A percentile compares a stretch with the other conserved stretches of the same genome.
phyloP scores from a whole-genome alignment of 2,113 vertebrate species.

The Pycnonotus jocosus region DNA sequence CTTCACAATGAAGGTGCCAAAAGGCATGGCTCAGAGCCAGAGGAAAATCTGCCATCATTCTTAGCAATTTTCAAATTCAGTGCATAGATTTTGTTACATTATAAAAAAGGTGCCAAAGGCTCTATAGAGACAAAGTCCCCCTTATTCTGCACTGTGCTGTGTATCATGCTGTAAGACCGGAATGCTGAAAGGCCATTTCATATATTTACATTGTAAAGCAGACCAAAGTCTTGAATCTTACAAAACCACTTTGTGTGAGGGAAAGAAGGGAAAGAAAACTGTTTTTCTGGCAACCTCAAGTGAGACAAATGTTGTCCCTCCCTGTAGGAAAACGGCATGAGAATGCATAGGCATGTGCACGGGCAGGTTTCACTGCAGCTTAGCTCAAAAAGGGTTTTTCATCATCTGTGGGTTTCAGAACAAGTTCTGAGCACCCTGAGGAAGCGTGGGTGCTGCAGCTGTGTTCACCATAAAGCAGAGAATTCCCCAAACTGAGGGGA shows the following conservation, averaged over 20 bases:
- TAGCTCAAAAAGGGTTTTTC: background rate
- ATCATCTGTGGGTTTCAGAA: background rate
- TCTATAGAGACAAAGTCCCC: background rate
- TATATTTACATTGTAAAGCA: background rate
- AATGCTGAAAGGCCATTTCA: background rate
- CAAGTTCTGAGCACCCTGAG: background rate
- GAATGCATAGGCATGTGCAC: background rate
- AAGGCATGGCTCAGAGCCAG: background rate
- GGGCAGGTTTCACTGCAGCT: background rate
- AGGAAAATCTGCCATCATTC: background rate
- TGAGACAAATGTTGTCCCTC: background rate
- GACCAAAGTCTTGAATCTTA: background rate
- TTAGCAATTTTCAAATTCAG: background rate
- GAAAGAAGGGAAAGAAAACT: background rate
- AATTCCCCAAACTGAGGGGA: background rate
- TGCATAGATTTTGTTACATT: background rate
- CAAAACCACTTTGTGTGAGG: accelerated
- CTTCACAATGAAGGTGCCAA: background rate
- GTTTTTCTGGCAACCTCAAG: background rate
- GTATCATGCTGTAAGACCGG: background rate
- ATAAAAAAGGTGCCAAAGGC: background rate
- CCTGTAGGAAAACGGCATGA: background rate
- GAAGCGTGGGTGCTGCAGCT: background rate
- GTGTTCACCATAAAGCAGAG: background rate
- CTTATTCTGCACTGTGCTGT: background rate